A percentile compares a stretch with the other conserved stretches of the same genome.
Conservation (phyloP, 1,140 invertebrate genomes). For the Pogonomyrmex californicus region DNA sequence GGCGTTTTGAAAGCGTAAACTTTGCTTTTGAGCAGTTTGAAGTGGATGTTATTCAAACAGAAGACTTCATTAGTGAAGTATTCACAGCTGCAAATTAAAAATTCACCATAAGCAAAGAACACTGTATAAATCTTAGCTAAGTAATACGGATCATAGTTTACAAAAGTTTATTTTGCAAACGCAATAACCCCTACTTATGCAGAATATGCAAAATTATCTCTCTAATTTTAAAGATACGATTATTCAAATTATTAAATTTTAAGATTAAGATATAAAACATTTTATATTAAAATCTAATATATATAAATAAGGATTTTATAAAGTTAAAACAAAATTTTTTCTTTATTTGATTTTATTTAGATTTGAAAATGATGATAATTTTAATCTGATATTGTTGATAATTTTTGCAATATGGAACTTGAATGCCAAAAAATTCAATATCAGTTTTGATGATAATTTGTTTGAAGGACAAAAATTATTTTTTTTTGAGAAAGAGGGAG, state of each 20-base stretch:
- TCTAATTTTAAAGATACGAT: neutral
- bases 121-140: slow-evolving; percentile 12
- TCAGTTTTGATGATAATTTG: neutral
- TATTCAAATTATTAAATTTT: slow-evolving; percentile 17
- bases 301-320: neutral
- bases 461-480: neutral
- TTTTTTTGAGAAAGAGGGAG: neutral
- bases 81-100: slow-evolving; percentile 53
- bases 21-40: slow-evolving; percentile 43
- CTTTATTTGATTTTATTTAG: neutral
- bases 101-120: slow-evolving; percentile 2
- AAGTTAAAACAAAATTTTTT: neutral
- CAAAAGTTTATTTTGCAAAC: slow-evolving; percentile 22
- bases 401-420: neutral
- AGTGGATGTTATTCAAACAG: slow-evolving; percentile 54
- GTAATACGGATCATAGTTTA: slow-evolving; percentile 29
- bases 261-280: neutral
- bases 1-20: slow-evolving; percentile 47
- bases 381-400: neutral
- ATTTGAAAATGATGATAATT: neutral
- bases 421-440: neutral
- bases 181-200: neutral
- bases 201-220: neutral
- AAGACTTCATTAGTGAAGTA: slow-evolving; percentile 55
- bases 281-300: neutral